A percentile compares a stretch with the other conserved stretches of the same genome.
Evolutionary conservation across 2,113 vertebrate genomes (phyloP).

Genomic region (Cololabis saira): DNA sequence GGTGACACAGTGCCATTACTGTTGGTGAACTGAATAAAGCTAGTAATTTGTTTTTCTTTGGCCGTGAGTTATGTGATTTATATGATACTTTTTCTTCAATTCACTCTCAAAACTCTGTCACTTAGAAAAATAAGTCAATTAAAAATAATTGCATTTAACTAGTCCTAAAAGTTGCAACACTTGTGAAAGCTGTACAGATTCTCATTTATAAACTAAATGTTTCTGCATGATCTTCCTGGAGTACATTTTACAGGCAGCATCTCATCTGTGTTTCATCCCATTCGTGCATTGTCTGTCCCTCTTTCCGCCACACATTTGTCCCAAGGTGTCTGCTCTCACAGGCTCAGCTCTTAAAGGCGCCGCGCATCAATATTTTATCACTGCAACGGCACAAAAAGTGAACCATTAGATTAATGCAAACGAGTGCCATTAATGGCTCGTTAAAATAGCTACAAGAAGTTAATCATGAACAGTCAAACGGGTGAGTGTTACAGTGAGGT

Average conservation of each 20-base stretch:
- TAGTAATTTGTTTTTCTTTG: too few species aligned
- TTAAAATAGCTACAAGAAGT: constrained; percentile 34
- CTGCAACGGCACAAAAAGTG: constrained; percentile 26
- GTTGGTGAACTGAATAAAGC: too few species aligned
- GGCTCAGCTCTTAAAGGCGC: constrained; percentile 64
- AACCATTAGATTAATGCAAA: constrained; percentile 42
- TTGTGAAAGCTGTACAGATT: not conserved
- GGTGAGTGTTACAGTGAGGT: not conserved
- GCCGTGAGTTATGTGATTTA: not conserved
- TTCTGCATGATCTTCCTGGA: constrained; percentile 22
- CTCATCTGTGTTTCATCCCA: constrained; percentile 25
- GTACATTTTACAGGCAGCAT: constrained; percentile 40
- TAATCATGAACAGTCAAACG: not conserved
- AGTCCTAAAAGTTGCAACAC: too few species aligned
- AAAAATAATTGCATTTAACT: too few species aligned
- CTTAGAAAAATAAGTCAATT: not conserved
- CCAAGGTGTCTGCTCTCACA: constrained; percentile 53
- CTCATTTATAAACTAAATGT: constrained; percentile 10
- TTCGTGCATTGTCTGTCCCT: constrained; percentile 54
- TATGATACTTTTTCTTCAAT: not conserved
- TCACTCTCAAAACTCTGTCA: not conserved
- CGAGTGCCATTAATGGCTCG: constrained; percentile 4
- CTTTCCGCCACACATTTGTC: constrained; percentile 40
- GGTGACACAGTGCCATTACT: not conserved
- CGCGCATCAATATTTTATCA: constrained; percentile 41